Percentiles rank a stretch among this genome's conserved stretches.
These are phyloP conservation scores for Macrochelys suwanniensis DNA, from an alignment of 2,797 vertebrate genomes.

Conservation along the genomic window DNA sequence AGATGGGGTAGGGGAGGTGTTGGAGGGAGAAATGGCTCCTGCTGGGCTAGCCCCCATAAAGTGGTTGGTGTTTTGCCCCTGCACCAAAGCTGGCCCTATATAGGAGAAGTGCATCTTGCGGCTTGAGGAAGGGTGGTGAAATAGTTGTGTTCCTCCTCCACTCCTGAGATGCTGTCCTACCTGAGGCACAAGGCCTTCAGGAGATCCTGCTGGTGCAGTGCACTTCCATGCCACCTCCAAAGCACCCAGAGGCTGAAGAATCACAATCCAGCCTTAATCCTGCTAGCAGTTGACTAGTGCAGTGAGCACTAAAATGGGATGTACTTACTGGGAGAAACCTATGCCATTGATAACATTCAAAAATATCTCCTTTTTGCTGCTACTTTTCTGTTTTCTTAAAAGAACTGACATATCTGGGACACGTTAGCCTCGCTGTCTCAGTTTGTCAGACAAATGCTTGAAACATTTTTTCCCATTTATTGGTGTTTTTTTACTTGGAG, in stretches of 20 bases:
- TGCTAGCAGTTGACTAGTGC: slow-evolving; percentile 5
- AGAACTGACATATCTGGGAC: slow-evolving; percentile 32
- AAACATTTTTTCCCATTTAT: slow-evolving; percentile 49
- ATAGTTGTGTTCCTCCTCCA: background rate
- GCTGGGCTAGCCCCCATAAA: rapidly evolving
- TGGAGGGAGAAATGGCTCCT: background rate
- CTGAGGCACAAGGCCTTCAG: background rate
- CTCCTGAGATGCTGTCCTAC: background rate
- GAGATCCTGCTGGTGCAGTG: background rate
- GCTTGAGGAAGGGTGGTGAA: background rate
- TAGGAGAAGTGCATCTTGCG: background rate
- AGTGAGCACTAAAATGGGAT: slow-evolving; percentile 20
- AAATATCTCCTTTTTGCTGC: background rate
- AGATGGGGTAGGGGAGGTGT: background rate
- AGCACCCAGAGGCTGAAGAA: slow-evolving; percentile 20
- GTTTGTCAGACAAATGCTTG: slow-evolving; percentile 60
- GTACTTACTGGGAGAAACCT: slow-evolving; percentile 41
- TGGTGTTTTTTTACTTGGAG: slow-evolving; percentile 41
- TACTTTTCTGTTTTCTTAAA: background rate
- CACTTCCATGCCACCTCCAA: background rate
- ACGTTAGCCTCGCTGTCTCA: slow-evolving; percentile 50
- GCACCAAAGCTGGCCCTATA: background rate
- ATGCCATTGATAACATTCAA: background rate
- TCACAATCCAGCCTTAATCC: background rate
- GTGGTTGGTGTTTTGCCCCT: background rate